Base-by-base conservation (phyloP, 2,113 vertebrate genomes). In the Planiliza haematocheilus region DNA sequence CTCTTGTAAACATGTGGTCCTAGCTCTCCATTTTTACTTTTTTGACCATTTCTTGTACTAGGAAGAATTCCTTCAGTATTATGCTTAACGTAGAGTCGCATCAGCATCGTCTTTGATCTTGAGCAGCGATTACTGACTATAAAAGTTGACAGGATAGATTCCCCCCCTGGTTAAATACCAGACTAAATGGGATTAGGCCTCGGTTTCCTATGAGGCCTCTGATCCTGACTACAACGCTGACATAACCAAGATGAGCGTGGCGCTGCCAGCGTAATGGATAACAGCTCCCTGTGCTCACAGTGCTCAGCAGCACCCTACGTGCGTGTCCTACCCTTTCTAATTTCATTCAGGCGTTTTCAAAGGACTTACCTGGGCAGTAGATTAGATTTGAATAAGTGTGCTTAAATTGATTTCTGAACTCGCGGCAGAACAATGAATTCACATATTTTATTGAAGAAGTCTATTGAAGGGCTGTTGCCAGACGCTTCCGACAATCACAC, bases 111-210 rank as follows among this genome's bases (percentile, higher is more conserved):
- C 79, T 91, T 91, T 89, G 84, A 91, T 90, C 84, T 83, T 10
- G 17, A 72, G 18, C 38, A 70, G 72, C 9, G 65, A 89, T 90
- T 79, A 55, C 52, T n/a, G 39, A 64, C 69, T 58, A 48, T 81
- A 81, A 63, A 56, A 79, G 63, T 24, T 36, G 61, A 80, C 46
- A 21, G 60, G 74, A 57, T 17, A 56, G 63, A 79, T 76, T 34
- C 82, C 73, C 56, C 77, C 8, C 5, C 34, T 75, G 73, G 81
- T 82, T 87, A 86, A 89, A 91, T 82, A 89, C 77, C 86, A 74
- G 74, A 83, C 55, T 67, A 86, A 88, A 89, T 85, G 63, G 79
- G 89, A 91, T 91, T 88, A 89, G 37, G 41, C 70, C 68, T 76
- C 7, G 4, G 30, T 84, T 79, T 73, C 52, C 69, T 63, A 69